Evolutionary conservation across 1,140 invertebrate genomes (phyloP).

Genomic region (Drosophila setifemur): DNA sequence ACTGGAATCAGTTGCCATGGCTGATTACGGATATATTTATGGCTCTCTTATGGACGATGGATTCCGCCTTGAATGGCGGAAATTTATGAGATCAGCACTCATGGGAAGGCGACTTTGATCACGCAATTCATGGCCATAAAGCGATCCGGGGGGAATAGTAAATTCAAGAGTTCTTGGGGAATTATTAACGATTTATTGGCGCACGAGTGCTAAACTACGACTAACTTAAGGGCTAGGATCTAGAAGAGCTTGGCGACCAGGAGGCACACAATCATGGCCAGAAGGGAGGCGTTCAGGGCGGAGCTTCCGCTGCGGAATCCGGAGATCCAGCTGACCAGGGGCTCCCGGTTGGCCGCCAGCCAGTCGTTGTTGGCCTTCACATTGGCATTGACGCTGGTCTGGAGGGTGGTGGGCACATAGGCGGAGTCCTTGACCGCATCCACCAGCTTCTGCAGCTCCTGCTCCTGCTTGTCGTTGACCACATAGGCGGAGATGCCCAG

Average conservation of each 20-base stretch:
- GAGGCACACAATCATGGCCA: constrained; percentile 47
- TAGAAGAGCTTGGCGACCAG: constrained; percentile 56
- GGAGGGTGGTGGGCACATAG: constrained; percentile 41
- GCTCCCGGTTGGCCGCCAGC: constrained; percentile 54
- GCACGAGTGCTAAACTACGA: constrained; percentile 9
- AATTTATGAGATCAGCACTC: constrained; percentile 29
- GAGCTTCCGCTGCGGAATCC: constrained; percentile 49
- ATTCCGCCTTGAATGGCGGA: not conserved
- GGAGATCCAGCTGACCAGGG: constrained; percentile 56
- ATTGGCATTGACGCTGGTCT: constrained; percentile 42
- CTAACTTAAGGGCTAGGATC: constrained; percentile 20
- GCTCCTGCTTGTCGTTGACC: constrained; percentile 53
- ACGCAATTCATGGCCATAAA: constrained; percentile 15
- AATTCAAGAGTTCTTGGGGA: constrained; percentile 1
- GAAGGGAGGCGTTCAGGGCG: constrained; percentile 40
- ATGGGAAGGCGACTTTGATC: not conserved
- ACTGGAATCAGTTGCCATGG: too few species aligned
- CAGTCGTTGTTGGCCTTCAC: constrained; percentile 60
- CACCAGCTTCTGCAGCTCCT: constrained; percentile 48
- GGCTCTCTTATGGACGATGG: not conserved
- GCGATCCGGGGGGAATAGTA: not conserved
- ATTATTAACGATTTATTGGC: constrained; percentile 20
- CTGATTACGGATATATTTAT: not conserved
- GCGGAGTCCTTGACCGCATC: constrained; percentile 37
- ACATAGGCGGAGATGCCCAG: constrained; percentile 57